Conservation (phyloP, 1,140 invertebrate species). For the Drosophila baimaii region DNA sequence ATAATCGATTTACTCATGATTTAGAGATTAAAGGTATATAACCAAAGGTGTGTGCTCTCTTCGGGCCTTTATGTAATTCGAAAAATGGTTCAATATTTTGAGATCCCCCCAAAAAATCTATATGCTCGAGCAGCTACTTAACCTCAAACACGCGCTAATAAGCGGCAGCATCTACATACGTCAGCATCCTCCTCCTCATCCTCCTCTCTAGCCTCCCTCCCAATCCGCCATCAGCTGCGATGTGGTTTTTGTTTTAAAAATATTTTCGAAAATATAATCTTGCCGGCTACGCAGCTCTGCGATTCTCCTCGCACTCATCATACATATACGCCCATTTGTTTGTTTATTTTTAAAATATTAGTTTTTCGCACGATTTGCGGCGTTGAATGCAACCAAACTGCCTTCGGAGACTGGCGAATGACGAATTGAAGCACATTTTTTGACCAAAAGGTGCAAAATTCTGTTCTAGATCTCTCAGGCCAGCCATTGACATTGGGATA, state of each 20-base stretch:
- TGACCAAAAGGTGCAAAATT: constrained; percentile 10
- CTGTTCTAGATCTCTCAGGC: constrained; percentile 5
- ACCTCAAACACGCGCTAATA: constrained; percentile 57
- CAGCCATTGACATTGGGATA: background rate
- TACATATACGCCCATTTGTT: constrained; percentile 39
- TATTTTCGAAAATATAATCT: constrained; percentile 75
- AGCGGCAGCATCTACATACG: constrained; percentile 23
- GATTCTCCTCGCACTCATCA: constrained; percentile 26
- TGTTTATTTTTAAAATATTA: constrained; percentile 80
- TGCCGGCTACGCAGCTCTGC: constrained; percentile 57
- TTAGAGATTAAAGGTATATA: constrained; percentile 19
- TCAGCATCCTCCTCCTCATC: constrained; percentile 20
- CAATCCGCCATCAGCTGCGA: constrained; percentile 36
- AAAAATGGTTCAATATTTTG: constrained; percentile 22
- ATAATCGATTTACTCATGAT: constrained; percentile 22
- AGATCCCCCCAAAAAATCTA: background rate
- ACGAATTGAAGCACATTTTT: constrained; percentile 4
- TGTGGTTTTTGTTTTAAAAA: constrained; percentile 65
- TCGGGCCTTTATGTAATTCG: constrained; percentile 54
- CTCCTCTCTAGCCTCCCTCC: background rate
- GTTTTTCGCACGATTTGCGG: constrained; percentile 69
- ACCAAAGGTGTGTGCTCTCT: background rate
- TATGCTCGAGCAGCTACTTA: constrained; percentile 24
- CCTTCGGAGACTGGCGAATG: background rate
- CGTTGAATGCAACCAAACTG: constrained; percentile 27